Evolutionary conservation across 2,113 vertebrate genomes (phyloP), one percentile per base, ranked within the genome.

Genomic region (Dicentrarchus labrax): DNA sequence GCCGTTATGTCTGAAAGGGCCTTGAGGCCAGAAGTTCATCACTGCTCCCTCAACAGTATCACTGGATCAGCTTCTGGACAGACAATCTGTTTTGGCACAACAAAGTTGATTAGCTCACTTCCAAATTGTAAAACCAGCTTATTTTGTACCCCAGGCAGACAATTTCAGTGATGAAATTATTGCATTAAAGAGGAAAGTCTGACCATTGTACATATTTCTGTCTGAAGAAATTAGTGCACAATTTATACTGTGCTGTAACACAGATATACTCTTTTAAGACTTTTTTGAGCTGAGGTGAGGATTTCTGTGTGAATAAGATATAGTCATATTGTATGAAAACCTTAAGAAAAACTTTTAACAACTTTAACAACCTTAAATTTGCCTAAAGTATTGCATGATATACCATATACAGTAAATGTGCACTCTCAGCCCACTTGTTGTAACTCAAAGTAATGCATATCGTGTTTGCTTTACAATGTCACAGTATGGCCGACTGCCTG

Each of bases 81-180:
- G 48, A 75, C 82, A 74, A 64, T 72, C 38, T 67, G 43, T 72
- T 70, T 65, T 73, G 59, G 56, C 64, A 77, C 22, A 66, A 68
- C 43, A 68, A 12, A 64, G 11, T 0, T 9, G 56, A 76, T 88
- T 48, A 43, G 22, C 68, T 53, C 41, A 76, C 41, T 51, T 78
- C 15, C 45, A 85, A 48, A 81, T 8, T 43, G 61, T 59, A 66
- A 80, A 75, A 65, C 0, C 45, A 50, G 24, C 45, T 74, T 41
- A 47, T 71, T 76, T 69, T 57, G 12, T 47, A 10, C 21, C 22
- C 56, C 50, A 54, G 72, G 13, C 45, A 19, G 73, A 65, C 17
- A 16, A 5, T n/a, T 65, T 6, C 15, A 67, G 4, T 62, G 77
- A 84, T 81, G 43, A 59, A 85, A 81, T 15, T 54, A 17, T 72